These are phyloP conservation scores for Drosophila cognata DNA, from an alignment of 2,888 invertebrate species.

Conservation along the genomic window DNA sequence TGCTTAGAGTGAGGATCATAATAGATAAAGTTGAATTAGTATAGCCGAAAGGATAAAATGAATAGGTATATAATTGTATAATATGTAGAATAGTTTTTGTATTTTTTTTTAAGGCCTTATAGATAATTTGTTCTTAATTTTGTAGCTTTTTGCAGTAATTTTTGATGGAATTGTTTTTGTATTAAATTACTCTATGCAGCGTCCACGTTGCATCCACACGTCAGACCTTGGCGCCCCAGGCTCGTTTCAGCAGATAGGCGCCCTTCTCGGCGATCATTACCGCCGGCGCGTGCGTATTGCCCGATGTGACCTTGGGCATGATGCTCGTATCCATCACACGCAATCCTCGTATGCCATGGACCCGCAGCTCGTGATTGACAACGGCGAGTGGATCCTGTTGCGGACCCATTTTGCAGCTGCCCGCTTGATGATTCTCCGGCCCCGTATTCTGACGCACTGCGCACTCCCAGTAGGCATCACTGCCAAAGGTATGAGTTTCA, in stretches of 20 bases:
- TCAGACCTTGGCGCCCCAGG: constrained; percentile 85
- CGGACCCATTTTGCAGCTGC: constrained; percentile 94
- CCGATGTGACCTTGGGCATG: constrained; percentile 91
- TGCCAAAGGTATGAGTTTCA: constrained; percentile 90
- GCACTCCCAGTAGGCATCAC: constrained; percentile 91
- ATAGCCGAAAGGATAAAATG: constrained; percentile 29
- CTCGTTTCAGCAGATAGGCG: constrained; percentile 83
- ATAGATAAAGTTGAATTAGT: constrained; percentile 38
- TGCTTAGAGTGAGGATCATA: constrained; percentile 67
- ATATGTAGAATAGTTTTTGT: constrained; percentile 32
- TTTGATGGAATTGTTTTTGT: constrained; percentile 41
- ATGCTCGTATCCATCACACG: constrained; percentile 92
- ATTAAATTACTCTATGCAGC: constrained; percentile 84
- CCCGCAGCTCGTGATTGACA: constrained; percentile 88
- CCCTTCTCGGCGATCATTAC: constrained; percentile 93
- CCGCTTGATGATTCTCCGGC: constrained; percentile 93
- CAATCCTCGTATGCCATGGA: constrained; percentile 88
- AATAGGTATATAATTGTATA: constrained; percentile 19
- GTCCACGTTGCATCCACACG: constrained; percentile 83
- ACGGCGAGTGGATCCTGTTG: constrained; percentile 89
- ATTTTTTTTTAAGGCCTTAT: constrained; percentile 44
- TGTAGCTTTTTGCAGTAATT: constrained; percentile 39
- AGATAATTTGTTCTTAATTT: constrained; percentile 64
- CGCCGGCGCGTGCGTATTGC: constrained; percentile 91
- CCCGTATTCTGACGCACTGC: constrained; percentile 89